These are phyloP conservation scores for Campoletis sonorensis DNA, from an alignment of 1,140 invertebrate genomes.

Conservation along the genomic window DNA sequence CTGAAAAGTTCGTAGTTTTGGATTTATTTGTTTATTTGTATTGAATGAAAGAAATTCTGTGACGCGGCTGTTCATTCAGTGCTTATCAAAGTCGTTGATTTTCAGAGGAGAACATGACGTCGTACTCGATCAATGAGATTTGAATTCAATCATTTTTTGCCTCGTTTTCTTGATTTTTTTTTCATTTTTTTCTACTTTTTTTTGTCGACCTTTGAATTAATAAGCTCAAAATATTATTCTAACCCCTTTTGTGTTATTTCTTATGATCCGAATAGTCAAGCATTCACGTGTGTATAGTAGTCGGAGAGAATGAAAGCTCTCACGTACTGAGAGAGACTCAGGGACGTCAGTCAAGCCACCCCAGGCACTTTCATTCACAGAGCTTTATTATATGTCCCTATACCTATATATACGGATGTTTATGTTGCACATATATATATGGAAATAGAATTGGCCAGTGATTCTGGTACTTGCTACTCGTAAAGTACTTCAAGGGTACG, in stretches of 20 bases:
- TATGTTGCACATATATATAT: background rate
- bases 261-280: background rate
- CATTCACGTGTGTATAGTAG: slow-evolving; percentile 2
- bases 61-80: background rate
- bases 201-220: background rate
- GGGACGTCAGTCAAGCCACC: background rate
- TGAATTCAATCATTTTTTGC: no score
- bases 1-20: no score
- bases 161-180: background rate
- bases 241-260: background rate
- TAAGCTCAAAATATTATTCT: background rate
- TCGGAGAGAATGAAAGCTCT: slow-evolving; percentile 1
- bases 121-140: background rate
- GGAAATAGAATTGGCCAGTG: background rate
- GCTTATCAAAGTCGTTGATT: background rate
- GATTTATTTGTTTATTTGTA: background rate
- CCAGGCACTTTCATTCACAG: slow-evolving; percentile 12
- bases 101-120: background rate
- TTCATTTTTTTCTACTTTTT: no score
- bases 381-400: background rate
- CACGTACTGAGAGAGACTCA: background rate
- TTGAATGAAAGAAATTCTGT: background rate
- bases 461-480: no score
- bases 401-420: background rate
- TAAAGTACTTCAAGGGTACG: no score